phyloP scores from a whole-genome alignment of 2,888 invertebrate species.

The Sesia bembeciformis region DNA sequence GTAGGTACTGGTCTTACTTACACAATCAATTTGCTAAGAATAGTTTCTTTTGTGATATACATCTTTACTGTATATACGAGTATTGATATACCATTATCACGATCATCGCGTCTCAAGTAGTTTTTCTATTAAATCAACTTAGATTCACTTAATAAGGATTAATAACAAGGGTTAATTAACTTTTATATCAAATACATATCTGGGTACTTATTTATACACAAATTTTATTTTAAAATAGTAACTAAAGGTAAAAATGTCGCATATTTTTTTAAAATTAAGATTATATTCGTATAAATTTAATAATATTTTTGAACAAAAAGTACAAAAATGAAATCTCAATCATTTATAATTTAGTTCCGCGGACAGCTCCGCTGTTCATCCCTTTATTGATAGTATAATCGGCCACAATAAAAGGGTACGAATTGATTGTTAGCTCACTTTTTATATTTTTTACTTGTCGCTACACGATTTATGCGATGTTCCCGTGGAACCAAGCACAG shows the following conservation, averaged over 20 bases:
- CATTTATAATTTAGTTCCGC: slow-evolving; percentile 71
- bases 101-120: too few species aligned
- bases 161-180: too few species aligned
- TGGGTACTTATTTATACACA: too few species aligned
- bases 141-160: too few species aligned
- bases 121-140: too few species aligned
- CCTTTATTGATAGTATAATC: slow-evolving; percentile 68
- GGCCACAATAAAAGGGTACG: slow-evolving; percentile 66
- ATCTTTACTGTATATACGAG: too few species aligned
- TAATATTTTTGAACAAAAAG: not conserved
- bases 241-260: too few species aligned
- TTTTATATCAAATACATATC: too few species aligned
- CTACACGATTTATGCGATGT: slow-evolving; percentile 43
- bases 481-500: slow-evolving; percentile 28
- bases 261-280: too few species aligned
- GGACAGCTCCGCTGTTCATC: slow-evolving; percentile 65
- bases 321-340: slow-evolving; percentile 66
- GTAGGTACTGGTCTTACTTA: not conserved
- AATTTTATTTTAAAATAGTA: too few species aligned
- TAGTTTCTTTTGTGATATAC: not conserved
- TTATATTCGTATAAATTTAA: too few species aligned
- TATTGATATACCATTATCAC: too few species aligned
- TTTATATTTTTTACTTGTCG: slow-evolving; percentile 48
- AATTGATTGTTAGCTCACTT: slow-evolving; percentile 50
- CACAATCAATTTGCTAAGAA: not conserved